Conservation (phyloP, 2,797 vertebrate genomes). For the Schizothorax lantsangensis region DNA sequence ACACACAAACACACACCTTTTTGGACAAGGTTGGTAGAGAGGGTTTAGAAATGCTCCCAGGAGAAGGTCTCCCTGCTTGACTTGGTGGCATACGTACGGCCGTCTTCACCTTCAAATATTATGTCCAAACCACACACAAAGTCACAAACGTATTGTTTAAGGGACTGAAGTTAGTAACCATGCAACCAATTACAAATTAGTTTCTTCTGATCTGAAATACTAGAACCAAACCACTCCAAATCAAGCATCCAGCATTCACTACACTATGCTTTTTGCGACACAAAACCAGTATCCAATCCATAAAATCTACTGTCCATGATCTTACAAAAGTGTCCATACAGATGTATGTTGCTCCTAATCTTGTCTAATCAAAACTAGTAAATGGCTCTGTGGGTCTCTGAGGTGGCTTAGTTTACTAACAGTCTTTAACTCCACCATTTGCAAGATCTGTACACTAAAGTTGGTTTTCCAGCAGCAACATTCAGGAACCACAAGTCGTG, state of each 20-base stretch:
- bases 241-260: neutral
- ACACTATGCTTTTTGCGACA: neutral
- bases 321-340: neutral
- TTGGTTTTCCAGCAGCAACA: neutral
- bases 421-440: too few relatives aligned
- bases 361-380: neutral
- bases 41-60: constrained; percentile 50
- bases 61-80: constrained; percentile 40
- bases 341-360: neutral
- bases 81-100: constrained; percentile 29
- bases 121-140: constrained; percentile 48
- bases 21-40: constrained; percentile 45
- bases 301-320: neutral
- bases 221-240: neutral
- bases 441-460: neutral
- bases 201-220: neutral
- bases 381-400: neutral
- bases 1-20: constrained; percentile 57
- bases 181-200: constrained; percentile 22
- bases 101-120: constrained; percentile 60
- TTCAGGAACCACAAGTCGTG: neutral
- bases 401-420: neutral
- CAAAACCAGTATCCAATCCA: neutral
- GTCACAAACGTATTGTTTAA: constrained; percentile 26
- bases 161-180: constrained; percentile 25